Evolutionary conservation across 2,113 vertebrate genomes (phyloP).

Genomic region (Peromyscus polionotus): DNA sequence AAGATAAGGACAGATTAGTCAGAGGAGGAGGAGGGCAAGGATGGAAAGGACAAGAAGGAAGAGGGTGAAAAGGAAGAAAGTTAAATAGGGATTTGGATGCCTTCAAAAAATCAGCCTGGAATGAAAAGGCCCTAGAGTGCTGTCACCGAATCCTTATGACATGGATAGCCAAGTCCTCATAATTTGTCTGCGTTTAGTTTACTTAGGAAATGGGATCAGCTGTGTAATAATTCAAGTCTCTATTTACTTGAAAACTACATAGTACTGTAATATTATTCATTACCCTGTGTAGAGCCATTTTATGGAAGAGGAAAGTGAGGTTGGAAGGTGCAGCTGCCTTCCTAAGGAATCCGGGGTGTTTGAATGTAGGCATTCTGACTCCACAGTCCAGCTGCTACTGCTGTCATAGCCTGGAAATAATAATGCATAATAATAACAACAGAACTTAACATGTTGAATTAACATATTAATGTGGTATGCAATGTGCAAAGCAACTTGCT

Average conservation of each 20-base stretch:
- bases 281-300: background rate
- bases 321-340: background rate
- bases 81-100: background rate
- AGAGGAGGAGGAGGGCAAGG: rapidly evolving
- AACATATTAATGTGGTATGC: background rate
- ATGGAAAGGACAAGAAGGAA: rapidly evolving
- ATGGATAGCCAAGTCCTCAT: background rate
- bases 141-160: background rate
- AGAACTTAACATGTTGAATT: background rate
- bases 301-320: background rate
- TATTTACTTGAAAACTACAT: slow-evolving; percentile 22
- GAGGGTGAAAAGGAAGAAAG: background rate
- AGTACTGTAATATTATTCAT: background rate
- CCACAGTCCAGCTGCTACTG: background rate
- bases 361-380: background rate
- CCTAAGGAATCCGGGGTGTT: background rate
- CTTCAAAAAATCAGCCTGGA: background rate
- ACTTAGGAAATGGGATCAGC: background rate
- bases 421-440: background rate
- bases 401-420: background rate
- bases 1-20: background rate
- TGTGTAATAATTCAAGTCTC: background rate
- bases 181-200: background rate
- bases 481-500: background rate
- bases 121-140: background rate